phyloP scores from a whole-genome alignment of 92 coral and sea anemone species.

The Bergia sp. region DNA sequence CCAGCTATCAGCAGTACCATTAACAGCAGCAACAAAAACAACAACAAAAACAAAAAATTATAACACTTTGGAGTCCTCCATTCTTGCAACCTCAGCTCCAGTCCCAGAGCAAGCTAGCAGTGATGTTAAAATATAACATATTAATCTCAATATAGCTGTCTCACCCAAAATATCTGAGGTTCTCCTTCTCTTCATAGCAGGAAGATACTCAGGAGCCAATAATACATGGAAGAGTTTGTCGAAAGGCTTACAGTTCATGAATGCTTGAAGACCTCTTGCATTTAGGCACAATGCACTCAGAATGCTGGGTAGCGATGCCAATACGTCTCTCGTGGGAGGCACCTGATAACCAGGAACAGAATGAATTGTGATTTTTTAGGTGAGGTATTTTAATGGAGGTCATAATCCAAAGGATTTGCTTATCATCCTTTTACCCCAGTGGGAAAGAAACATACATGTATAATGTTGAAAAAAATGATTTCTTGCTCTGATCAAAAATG shows the following conservation, averaged over 20 bases:
- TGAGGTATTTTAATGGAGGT: too few species aligned
- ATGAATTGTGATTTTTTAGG: neutral
- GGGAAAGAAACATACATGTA: too few species aligned
- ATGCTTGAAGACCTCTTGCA: slow-evolving; percentile 93
- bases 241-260: slow-evolving; percentile 97
- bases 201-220: slow-evolving; percentile 92
- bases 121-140: too few species aligned
- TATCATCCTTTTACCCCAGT: too few species aligned
- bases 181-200: slow-evolving; percentile 95
- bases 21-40: too few species aligned
- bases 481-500: neutral
- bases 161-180: slow-evolving; percentile 87
- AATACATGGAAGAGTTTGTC: slow-evolving; percentile 92
- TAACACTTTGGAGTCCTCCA: too few species aligned
- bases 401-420: too few species aligned
- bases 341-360: slow-evolving; percentile 59
- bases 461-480: too few species aligned
- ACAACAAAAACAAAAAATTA: too few species aligned
- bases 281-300: slow-evolving; percentile 95
- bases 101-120: too few species aligned
- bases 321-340: slow-evolving; percentile 96
- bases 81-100: too few species aligned
- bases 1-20: too few species aligned
- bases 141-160: neutral
- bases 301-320: slow-evolving; percentile 92